Evolutionary conservation across 2,888 invertebrate genomes (phyloP), one percentile per base, ranked within the genome.

Genomic region (Caenorhabditis uteleia): DNA sequence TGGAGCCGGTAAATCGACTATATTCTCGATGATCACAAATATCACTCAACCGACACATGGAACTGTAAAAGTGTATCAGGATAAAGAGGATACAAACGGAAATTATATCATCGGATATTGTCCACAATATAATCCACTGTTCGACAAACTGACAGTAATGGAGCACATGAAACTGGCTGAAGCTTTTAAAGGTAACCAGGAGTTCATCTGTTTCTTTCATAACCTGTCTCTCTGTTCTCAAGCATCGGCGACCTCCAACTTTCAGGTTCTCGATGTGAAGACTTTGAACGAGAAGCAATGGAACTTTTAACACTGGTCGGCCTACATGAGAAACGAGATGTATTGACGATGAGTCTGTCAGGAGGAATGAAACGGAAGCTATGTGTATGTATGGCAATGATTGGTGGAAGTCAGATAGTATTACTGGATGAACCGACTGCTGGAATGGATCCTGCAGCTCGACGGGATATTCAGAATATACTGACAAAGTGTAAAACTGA

Each of bases 311-410:
- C n/a, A n/a, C n/a, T n/a, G n/a, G n/a, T n/a, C n/a, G n/a, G n/a
- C n/a, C n/a, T n/a, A n/a, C n/a, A n/a, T n/a, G n/a, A n/a, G n/a
- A n/a, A n/a, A n/a, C n/a, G n/a, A n/a, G n/a, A n/a, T n/a, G n/a
- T n/a, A n/a, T n/a, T n/a, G n/a, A n/a, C n/a, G n/a, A n/a, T n/a
- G n/a, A n/a, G 65, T 20, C 49, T 80, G 12, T 79, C 79, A 14
- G 80, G 80, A 10, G 80, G 80, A 38, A 77, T 78, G 75, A 78
- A 82, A 45, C 49, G 80, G 12, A 80, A 80, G 39, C 60, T 80
- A 21, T 80, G 77, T 34, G 77, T 80, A 14, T 77, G 69, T 38
- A 77, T 80, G 70, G 77, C 81, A 1, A 45, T 80, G 42, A 75
- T 79, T 34, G 79, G 77, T 20, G 59, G 66, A 8, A 70, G 69